Evolutionary conservation across 2,113 vertebrate genomes (phyloP).

Genomic region (Orientallactaga bullata): DNA sequence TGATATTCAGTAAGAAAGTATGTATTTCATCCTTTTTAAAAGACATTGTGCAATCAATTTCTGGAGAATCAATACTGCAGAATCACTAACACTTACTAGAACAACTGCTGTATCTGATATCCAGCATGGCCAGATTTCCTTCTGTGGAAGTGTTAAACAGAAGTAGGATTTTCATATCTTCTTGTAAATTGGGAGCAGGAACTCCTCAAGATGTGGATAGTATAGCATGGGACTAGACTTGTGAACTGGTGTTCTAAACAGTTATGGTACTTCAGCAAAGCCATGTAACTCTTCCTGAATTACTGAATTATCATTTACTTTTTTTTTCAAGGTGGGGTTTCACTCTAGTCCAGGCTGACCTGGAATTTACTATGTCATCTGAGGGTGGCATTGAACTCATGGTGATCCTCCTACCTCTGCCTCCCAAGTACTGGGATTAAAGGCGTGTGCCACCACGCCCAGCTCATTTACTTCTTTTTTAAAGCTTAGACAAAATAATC

Average conservation of each 20-base stretch:
- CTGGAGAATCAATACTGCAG: neutral
- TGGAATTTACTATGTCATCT: too few species aligned
- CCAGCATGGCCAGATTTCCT: neutral
- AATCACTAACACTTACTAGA: neutral
- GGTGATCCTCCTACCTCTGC: too few species aligned
- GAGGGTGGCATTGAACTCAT: too few species aligned
- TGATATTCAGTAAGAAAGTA: neutral
- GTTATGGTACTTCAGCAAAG: neutral
- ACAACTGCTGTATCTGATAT: neutral
- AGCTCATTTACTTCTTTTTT: neutral
- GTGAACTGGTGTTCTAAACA: neutral
- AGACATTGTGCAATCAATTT: too few species aligned
- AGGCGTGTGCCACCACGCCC: too few species aligned
- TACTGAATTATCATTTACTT: too few species aligned
- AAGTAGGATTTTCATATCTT: neutral
- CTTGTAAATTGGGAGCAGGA: neutral
- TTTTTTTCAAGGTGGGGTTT: too few species aligned
- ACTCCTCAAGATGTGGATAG: neutral
- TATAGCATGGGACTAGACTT: neutral
- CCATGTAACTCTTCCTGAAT: neutral
- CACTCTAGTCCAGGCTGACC: too few species aligned
- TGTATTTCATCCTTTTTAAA: neutral
- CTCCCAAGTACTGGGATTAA: too few species aligned
- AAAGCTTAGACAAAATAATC: neutral
- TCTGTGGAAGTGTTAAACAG: neutral